These are phyloP conservation scores for Idaea biselata DNA, from an alignment of 2,888 invertebrate genomes.

Conservation along the genomic window DNA sequence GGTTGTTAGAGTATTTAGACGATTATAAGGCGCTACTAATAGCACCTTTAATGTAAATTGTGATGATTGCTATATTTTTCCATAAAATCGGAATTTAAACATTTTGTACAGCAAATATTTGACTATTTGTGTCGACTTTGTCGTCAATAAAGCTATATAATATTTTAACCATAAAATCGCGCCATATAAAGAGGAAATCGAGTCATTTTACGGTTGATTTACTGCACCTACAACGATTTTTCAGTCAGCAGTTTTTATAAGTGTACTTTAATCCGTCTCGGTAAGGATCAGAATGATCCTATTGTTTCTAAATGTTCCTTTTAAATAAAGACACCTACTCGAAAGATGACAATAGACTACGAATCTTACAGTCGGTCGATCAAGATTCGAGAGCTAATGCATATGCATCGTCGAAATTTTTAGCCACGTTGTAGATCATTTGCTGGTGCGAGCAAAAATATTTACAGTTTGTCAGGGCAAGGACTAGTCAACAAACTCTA, in stretches of 20 bases:
- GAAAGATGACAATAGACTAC: background rate
- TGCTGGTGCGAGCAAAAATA: no score
- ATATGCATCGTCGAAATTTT: no score
- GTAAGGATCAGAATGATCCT: background rate
- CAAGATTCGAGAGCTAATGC: background rate
- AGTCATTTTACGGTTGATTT: conserved; percentile 38
- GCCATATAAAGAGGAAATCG: conserved; percentile 25
- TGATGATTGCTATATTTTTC: no score
- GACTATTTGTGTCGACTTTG: conserved; percentile 16
- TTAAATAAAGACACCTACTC: background rate
- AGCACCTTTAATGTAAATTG: no score
- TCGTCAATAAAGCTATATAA: conserved; percentile 32
- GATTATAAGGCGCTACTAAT: no score
- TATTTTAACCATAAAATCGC: conserved; percentile 34
- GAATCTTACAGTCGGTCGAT: background rate
- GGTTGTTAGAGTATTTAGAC: no score
- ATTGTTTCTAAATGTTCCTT: background rate
- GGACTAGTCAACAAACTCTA: no score
- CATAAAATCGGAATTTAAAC: no score
- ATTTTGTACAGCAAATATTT: conserved; percentile 8
- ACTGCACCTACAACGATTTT: conserved; percentile 36
- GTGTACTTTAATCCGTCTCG: conserved; percentile 6
- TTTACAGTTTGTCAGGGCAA: no score
- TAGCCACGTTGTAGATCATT: no score
- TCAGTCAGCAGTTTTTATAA: conserved; percentile 21